phyloP scores from a whole-genome alignment of 2,888 invertebrate species.

The Nyleta sp. region DNA sequence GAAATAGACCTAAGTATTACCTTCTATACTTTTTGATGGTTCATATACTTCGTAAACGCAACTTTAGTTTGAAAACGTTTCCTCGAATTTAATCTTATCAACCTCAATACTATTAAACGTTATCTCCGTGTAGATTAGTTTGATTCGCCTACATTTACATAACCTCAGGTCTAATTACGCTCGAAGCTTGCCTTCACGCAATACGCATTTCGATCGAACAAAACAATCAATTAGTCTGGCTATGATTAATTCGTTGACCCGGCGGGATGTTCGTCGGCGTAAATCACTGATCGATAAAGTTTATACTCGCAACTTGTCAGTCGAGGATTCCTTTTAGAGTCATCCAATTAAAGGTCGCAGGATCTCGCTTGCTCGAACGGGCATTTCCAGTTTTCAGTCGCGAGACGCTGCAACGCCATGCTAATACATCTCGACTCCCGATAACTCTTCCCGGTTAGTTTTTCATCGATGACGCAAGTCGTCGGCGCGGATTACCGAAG shows the following conservation, averaged over 20 bases:
- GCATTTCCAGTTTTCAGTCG: constrained; percentile 71
- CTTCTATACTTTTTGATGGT: too few relatives aligned
- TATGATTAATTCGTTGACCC: constrained; percentile 75
- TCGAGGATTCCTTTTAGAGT: constrained; percentile 67
- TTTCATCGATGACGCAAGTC: constrained; percentile 41
- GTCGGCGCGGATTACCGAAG: constrained; percentile 50
- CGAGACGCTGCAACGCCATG: constrained; percentile 60
- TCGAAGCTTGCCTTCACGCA: too few relatives aligned
- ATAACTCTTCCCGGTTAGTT: constrained; percentile 39
- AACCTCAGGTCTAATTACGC: too few relatives aligned
- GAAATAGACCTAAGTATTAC: too few relatives aligned
- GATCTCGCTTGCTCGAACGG: constrained; percentile 61
- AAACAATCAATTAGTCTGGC: not conserved
- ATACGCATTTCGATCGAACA: constrained; percentile 2
- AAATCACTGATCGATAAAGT: constrained; percentile 73
- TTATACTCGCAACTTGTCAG: constrained; percentile 50
- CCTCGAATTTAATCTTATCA: too few relatives aligned
- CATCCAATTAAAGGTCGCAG: constrained; percentile 74
- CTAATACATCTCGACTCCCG: constrained; percentile 64
- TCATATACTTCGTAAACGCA: too few relatives aligned
- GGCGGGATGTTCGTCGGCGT: constrained; percentile 65
- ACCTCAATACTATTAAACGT: too few relatives aligned
- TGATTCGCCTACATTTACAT: not conserved
- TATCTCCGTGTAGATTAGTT: too few relatives aligned
- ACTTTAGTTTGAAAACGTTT: too few relatives aligned